Evolutionary conservation across 2,888 invertebrate genomes (phyloP).

Genomic region (Cordylochernes scorpioides): DNA sequence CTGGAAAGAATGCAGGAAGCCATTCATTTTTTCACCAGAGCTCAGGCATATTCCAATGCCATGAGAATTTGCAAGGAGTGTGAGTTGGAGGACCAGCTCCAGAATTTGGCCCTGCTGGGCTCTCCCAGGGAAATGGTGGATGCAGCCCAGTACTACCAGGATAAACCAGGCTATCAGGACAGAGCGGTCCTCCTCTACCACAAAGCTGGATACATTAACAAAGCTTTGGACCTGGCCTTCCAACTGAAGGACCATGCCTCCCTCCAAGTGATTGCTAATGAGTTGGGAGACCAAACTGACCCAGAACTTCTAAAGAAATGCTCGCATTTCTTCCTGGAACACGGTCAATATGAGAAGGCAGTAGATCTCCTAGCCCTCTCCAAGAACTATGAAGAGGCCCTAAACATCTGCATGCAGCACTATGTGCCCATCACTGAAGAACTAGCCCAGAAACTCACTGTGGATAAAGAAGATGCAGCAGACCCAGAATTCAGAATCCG

Average conservation of each 20-base stretch:
- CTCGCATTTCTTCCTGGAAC: constrained; percentile 40
- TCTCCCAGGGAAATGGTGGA: constrained; percentile 53
- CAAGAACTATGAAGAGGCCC: constrained; percentile 27
- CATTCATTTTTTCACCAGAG: constrained; percentile 57
- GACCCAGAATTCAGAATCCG: constrained; percentile 29
- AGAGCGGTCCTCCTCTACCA: constrained; percentile 81
- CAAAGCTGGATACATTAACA: constrained; percentile 50
- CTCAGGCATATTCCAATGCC: constrained; percentile 54
- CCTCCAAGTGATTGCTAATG: constrained; percentile 62
- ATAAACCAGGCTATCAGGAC: constrained; percentile 40
- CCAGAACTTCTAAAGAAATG: constrained; percentile 59
- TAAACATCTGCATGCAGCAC: constrained; percentile 55
- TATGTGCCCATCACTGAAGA: constrained; percentile 65
- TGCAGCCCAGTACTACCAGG: constrained; percentile 66
- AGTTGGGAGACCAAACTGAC: constrained; percentile 57
- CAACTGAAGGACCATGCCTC: constrained; percentile 63
- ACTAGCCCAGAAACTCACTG: constrained; percentile 59
- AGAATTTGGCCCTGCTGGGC: constrained; percentile 54
- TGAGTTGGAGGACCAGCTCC: constrained; percentile 42
- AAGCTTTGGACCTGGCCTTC: constrained; percentile 78
- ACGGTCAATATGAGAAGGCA: constrained; percentile 74
- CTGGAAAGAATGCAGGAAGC: constrained; percentile 58
- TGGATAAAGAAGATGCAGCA: constrained; percentile 34
- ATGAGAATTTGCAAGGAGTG: constrained; percentile 41
- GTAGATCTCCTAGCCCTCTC: constrained; percentile 71